These are phyloP conservation scores for Lophura swinhoii DNA, from an alignment of 2,797 vertebrate genomes.

Conservation along the genomic window DNA sequence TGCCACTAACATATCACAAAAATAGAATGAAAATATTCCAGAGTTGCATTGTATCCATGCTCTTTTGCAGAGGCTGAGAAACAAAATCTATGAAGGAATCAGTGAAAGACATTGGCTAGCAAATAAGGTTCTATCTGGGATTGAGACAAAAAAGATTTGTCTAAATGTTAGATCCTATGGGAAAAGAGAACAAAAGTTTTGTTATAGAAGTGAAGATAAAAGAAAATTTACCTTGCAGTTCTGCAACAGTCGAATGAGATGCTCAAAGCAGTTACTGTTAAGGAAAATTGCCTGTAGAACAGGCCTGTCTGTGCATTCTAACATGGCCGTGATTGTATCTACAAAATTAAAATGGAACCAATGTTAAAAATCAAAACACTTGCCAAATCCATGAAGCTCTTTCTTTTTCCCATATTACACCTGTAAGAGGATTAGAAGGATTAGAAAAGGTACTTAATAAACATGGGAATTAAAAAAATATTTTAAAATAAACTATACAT, in stretches of 20 bases:
- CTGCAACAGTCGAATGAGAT: constrained; percentile 93
- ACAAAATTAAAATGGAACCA: constrained; percentile 62
- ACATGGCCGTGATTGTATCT: constrained; percentile 97
- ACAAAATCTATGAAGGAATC: not conserved
- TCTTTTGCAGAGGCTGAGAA: not conserved
- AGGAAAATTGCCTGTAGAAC: constrained; percentile 98
- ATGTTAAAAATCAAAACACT: constrained; percentile 31
- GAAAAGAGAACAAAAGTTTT: not conserved
- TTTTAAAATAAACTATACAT: not conserved
- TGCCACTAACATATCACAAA: not conserved
- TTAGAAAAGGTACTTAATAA: not conserved
- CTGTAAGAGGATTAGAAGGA: not conserved
- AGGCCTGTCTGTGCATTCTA: constrained; percentile 93
- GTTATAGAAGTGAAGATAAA: not conserved
- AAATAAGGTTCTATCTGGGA: not conserved
- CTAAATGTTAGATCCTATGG: not conserved
- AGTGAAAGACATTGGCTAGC: not conserved
- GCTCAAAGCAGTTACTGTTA: constrained; percentile 98
- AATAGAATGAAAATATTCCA: not conserved
- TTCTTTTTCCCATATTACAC: not conserved
- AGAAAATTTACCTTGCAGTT: constrained; percentile 93
- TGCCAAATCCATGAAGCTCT: not conserved
- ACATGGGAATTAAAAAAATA: not conserved
- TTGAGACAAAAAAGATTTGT: not conserved
- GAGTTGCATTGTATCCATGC: not conserved